phyloP scores from a whole-genome alignment of 1,140 invertebrate species.

The Drosophila neocordata region DNA sequence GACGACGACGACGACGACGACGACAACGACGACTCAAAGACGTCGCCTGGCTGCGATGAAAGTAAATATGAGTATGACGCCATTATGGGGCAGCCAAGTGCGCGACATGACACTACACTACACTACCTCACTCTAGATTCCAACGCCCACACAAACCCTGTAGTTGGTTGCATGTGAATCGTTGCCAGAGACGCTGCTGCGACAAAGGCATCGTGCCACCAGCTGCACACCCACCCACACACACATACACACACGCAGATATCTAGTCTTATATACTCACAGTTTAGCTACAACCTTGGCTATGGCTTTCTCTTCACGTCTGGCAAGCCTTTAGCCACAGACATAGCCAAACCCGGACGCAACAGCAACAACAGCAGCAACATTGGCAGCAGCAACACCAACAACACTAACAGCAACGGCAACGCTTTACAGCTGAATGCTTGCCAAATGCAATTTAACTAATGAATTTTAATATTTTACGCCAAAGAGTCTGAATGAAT shows the following conservation, averaged over 20 bases:
- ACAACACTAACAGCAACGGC: constrained; percentile 28
- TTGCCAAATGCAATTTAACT: constrained; percentile 82
- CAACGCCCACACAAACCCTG: constrained; percentile 39
- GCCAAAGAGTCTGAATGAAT: constrained; percentile 77
- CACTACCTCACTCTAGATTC: constrained; percentile 4
- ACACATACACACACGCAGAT: not conserved
- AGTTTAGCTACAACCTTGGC: constrained; percentile 5
- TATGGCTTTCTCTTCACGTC: constrained; percentile 50
- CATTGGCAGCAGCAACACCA: constrained; percentile 30
- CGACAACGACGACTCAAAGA: constrained; percentile 22
- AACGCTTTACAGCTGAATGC: constrained; percentile 77
- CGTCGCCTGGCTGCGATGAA: constrained; percentile 68
- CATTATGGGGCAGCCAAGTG: constrained; percentile 45
- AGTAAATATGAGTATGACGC: constrained; percentile 81
- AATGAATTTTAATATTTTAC: constrained; percentile 82
- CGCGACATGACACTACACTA: too few relatives aligned
- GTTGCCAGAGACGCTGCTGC: constrained; percentile 20
- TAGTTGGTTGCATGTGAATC: constrained; percentile 41
- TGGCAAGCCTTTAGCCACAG: constrained; percentile 51
- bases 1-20: constrained; percentile 47
- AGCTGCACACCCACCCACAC: not conserved
- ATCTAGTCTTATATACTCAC: not conserved
- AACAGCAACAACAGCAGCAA: constrained; percentile 22
- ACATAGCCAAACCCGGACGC: constrained; percentile 47
- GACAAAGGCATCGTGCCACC: not conserved